Conservation (phyloP, 2,113 vertebrate genomes). For the Empidonax traillii region DNA sequence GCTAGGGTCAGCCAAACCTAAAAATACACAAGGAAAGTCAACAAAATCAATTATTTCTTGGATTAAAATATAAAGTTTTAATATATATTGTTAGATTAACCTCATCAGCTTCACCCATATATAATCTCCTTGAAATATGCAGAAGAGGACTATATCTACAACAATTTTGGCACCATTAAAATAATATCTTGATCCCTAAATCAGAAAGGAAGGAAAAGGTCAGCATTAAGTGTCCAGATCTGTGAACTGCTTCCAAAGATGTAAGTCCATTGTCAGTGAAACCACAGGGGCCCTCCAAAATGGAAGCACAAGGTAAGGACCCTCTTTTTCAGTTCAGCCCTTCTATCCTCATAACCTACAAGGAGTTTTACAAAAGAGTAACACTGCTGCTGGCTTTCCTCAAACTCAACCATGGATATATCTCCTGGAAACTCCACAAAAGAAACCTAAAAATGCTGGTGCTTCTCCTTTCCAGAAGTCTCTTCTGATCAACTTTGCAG, state of each 20-base stretch:
- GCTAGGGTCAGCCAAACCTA: constrained; percentile 97
- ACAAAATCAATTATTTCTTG: neutral
- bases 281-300: neutral
- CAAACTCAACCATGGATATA: neutral
- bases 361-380: neutral
- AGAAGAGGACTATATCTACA: neutral
- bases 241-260: neutral
- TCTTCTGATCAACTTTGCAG: neutral
- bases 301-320: neutral
- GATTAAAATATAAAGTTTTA: neutral
- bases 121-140: neutral
- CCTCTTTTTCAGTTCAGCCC: neutral
- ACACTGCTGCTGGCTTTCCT: neutral
- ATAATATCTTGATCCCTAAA: neutral
- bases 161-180: neutral
- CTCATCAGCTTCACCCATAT: neutral
- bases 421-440: neutral
- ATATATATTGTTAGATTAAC: neutral
- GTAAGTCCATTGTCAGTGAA: neutral
- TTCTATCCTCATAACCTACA: neutral
- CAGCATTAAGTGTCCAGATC: neutral
- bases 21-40: neutral
- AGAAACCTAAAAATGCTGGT: neutral
- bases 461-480: neutral
- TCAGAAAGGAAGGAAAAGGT: neutral